phyloP scores from a whole-genome alignment of 30 jellyfish, hydroid and myxozoan species.

The Cassiopea xamachana region DNA sequence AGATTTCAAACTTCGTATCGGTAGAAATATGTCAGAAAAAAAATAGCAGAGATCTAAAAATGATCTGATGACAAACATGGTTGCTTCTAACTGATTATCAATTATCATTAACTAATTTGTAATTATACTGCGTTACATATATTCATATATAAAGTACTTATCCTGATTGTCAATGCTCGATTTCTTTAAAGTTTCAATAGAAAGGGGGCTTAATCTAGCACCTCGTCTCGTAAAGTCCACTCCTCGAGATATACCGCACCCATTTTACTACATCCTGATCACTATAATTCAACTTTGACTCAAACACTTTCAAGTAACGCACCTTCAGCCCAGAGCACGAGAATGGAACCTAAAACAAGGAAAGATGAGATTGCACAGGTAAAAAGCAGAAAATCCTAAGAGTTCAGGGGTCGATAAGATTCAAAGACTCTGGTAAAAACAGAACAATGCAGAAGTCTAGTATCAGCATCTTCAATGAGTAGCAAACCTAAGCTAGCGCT shows the following conservation, averaged over 20 bases:
- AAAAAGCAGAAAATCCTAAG: neutral
- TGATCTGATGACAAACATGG: neutral
- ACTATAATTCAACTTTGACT: slow-evolving; percentile 96
- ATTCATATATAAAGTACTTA: neutral
- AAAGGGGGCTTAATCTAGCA: slow-evolving; percentile 40
- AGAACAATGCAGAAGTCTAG: too few species aligned
- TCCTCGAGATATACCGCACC: slow-evolving; percentile 97
- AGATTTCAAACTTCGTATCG: neutral
- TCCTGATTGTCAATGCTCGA: neutral
- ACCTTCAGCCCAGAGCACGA: slow-evolving; percentile 98
- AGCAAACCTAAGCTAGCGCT: too few species aligned
- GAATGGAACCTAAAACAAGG: slow-evolving; percentile 83
- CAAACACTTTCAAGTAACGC: slow-evolving; percentile 96
- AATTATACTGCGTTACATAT: neutral
- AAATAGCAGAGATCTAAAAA: neutral
- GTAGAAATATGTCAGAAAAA: neutral
- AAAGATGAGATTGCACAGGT: neutral
- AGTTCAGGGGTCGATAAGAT: too few species aligned
- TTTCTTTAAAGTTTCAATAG: neutral
- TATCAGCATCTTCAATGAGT: too few species aligned
- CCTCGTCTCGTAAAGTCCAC: slow-evolving; percentile 97
- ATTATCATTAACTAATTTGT: neutral
- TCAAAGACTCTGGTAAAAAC: too few species aligned
- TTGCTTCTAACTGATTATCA: neutral
- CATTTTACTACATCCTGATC: slow-evolving; percentile 99